phyloP scores from a whole-genome alignment of 1,140 invertebrate genomes.

The Bombus impatiens region DNA sequence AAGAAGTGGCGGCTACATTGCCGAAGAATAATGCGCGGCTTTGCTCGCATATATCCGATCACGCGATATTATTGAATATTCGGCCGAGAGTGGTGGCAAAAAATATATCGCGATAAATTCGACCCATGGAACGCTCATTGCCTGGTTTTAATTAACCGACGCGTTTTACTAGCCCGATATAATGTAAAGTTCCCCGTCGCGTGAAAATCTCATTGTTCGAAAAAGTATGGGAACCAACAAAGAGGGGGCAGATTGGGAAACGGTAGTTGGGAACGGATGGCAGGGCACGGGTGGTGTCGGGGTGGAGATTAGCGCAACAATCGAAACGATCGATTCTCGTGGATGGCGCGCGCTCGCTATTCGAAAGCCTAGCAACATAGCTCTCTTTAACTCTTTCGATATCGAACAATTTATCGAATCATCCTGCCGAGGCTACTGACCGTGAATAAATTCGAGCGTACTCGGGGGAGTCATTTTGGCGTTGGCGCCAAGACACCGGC shows the following conservation, averaged over 20 bases:
- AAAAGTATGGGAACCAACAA: constrained; percentile 10
- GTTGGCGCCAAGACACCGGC: neutral
- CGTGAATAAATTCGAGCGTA: neutral
- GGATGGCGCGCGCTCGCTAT: neutral
- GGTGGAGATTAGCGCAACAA: constrained; percentile 13
- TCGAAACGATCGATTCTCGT: constrained; percentile 37
- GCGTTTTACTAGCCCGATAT: constrained; percentile 10
- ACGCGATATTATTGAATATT: constrained; percentile 11
- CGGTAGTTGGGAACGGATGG: neutral
- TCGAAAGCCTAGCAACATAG: neutral
- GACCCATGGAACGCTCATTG: constrained; percentile 5
- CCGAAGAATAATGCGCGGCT: neutral
- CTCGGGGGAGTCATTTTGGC: neutral
- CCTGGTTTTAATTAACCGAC: constrained; percentile 38
- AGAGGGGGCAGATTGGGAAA: neutral
- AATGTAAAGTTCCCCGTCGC: constrained; percentile 3
- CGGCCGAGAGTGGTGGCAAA: neutral
- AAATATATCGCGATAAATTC: constrained; percentile 14
- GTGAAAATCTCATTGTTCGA: constrained; percentile 31
- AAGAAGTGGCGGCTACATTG: neutral
- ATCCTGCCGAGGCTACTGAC: neutral
- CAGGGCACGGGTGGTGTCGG: no score
- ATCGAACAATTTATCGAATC: constrained; percentile 17
- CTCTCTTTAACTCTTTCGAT: neutral
- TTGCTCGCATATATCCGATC: neutral